phyloP scores from a whole-genome alignment of 2,797 vertebrate genomes.

The Enteromius viviparus region DNA sequence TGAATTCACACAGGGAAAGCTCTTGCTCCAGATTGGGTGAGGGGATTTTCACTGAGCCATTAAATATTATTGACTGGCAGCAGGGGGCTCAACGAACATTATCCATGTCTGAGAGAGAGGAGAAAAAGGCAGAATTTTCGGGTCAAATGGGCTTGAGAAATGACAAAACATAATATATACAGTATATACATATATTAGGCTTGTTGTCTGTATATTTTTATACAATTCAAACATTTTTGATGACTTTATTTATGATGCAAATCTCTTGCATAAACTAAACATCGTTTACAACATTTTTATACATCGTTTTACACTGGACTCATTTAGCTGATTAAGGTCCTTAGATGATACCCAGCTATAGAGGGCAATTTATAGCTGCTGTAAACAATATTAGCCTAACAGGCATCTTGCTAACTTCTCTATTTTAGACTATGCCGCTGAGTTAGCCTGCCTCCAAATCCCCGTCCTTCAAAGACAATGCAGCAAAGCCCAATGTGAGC shows the following conservation, averaged over 20 bases:
- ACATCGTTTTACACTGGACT: neutral
- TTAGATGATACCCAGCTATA: slow-evolving; percentile 1
- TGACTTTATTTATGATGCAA: neutral
- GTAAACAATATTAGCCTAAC: neutral
- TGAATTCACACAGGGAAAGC: slow-evolving; percentile 23
- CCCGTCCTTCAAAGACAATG: neutral
- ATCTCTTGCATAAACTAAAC: neutral
- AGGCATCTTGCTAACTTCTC: neutral
- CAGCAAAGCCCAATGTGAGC: neutral
- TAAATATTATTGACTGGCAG: slow-evolving; percentile 34
- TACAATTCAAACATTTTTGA: neutral
- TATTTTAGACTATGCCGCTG: neutral
- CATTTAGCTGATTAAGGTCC: neutral
- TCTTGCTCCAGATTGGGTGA: slow-evolving; percentile 25
- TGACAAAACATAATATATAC: neutral
- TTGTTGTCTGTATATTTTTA: neutral
- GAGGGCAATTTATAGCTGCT: neutral
- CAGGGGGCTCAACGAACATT: neutral
- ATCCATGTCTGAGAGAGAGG: neutral
- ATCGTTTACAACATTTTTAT: neutral
- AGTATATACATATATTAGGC: neutral
- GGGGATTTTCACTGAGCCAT: slow-evolving; percentile 15
- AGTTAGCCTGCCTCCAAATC: neutral
- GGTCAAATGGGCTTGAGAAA: neutral
- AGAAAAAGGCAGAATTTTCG: neutral